A percentile compares a stretch with the other conserved stretches of the same genome.
These are phyloP conservation scores for Drosophila multiciliata DNA, from an alignment of 2,888 invertebrate species.

Conservation along the genomic window DNA sequence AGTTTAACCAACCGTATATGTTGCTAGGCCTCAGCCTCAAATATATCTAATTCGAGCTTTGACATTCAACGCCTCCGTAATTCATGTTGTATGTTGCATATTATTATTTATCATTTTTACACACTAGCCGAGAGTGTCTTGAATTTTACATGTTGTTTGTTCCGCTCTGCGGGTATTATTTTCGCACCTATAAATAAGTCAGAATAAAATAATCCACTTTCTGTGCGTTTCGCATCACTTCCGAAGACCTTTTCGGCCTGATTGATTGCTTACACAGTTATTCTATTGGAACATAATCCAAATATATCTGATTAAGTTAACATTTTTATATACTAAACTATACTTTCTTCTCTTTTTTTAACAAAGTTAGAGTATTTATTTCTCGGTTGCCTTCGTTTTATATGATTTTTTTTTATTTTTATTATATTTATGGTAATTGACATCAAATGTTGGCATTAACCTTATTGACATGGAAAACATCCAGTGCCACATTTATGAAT, in stretches of 20 bases:
- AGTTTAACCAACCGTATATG: constrained; percentile 47
- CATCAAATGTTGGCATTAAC: constrained; percentile 75
- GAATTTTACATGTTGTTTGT: not conserved
- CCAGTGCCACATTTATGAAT: constrained; percentile 41
- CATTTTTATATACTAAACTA: no score
- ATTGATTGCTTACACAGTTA: not conserved
- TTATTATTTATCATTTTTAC: constrained; percentile 34
- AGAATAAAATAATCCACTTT: not conserved
- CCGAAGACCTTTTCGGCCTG: not conserved
- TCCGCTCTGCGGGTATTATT: not conserved
- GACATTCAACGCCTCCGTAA: constrained; percentile 71
- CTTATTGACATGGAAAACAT: constrained; percentile 75
- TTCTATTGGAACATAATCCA: no score
- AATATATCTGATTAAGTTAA: no score
- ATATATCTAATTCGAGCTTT: constrained; percentile 37
- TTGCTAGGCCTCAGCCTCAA: constrained; percentile 19
- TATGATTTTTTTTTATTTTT: constrained; percentile 3
- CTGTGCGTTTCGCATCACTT: not conserved
- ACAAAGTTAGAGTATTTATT: constrained; percentile 23
- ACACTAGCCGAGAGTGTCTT: not conserved
- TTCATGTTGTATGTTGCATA: constrained; percentile 36
- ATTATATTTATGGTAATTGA: constrained; percentile 76
- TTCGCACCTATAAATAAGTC: not conserved
- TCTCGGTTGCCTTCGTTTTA: not conserved
- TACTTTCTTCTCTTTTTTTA: not conserved